These are phyloP conservation scores for Tinea pellionella DNA, from an alignment of 2,888 invertebrate genomes.

Conservation along the genomic window DNA sequence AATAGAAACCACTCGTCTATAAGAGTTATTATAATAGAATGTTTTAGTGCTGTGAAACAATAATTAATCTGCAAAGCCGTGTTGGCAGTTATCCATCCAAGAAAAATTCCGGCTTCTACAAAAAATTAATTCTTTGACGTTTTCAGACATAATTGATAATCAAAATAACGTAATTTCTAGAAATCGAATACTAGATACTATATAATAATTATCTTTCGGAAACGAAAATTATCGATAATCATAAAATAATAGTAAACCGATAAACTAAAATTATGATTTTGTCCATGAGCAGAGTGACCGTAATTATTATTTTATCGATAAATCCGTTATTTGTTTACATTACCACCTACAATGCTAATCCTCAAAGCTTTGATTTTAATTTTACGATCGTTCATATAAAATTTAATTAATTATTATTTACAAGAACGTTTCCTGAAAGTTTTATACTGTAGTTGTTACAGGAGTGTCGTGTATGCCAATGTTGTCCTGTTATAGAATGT, in stretches of 20 bases:
- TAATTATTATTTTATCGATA: background rate
- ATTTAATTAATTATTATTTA: background rate
- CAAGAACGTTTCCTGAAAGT: background rate
- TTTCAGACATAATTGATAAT: background rate
- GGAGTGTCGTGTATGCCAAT: constrained; percentile 12
- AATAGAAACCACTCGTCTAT: constrained; percentile 39
- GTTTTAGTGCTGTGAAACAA: constrained; percentile 59
- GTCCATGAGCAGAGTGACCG: too few relatives aligned
- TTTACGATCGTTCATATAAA: background rate
- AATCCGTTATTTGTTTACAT: background rate
- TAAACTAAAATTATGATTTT: too few relatives aligned
- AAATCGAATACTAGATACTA: too few relatives aligned
- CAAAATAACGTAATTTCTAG: background rate
- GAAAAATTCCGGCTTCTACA: constrained; percentile 33
- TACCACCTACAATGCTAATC: constrained; percentile 2
- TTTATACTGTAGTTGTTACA: background rate
- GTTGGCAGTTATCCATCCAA: constrained; percentile 49
- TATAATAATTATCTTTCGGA: too few relatives aligned
- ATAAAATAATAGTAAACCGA: too few relatives aligned
- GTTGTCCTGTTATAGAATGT: constrained; percentile 17
- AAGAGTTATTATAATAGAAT: constrained; percentile 58
- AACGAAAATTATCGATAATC: too few relatives aligned
- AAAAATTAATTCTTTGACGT: background rate
- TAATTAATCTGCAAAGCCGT: constrained; percentile 62
- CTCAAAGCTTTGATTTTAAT: background rate